Percentiles rank a stretch among this genome's conserved stretches.
These are phyloP conservation scores for Cephalophus harveyi DNA, from an alignment of 2,113 vertebrate genomes.

Conservation along the genomic window DNA sequence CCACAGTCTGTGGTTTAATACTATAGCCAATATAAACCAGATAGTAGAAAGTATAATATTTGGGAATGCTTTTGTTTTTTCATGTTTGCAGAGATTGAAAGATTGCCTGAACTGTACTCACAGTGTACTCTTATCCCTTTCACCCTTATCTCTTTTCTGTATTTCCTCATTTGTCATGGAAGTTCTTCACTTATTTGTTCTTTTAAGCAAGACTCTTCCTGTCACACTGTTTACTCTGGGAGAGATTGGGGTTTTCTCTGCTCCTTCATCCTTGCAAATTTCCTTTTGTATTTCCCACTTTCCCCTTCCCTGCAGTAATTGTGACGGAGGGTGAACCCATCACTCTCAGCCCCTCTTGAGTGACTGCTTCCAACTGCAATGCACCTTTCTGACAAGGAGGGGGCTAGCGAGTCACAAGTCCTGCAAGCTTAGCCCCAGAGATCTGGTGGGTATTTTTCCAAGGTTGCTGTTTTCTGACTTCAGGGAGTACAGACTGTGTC, in stretches of 20 bases:
- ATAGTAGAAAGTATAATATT: not conserved
- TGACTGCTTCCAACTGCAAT: not conserved
- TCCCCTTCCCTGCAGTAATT: not conserved
- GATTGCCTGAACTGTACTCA: not conserved
- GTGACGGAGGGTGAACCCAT: not conserved
- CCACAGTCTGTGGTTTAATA: not conserved
- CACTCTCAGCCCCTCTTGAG: not conserved
- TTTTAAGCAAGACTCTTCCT: slow-evolving; percentile 34
- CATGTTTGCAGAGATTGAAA: not conserved
- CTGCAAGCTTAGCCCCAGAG: not conserved
- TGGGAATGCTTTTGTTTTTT: not conserved
- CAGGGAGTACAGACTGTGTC: not conserved
- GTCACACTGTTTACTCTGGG: not conserved
- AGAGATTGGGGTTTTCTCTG: slow-evolving; percentile 23
- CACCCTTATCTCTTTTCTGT: not conserved
- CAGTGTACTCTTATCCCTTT: not conserved
- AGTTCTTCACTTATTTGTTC: slow-evolving; percentile 20
- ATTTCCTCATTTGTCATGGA: not conserved
- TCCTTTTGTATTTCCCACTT: not conserved
- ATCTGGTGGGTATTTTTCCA: not conserved
- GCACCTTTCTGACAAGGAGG: not conserved
- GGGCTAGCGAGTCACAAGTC: not conserved
- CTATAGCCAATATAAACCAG: not conserved
- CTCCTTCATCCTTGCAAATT: not conserved
- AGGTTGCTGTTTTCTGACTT: not conserved